Base-by-base conservation (phyloP, 2,888 invertebrate species). In the Dermolepida albohirtum region DNA sequence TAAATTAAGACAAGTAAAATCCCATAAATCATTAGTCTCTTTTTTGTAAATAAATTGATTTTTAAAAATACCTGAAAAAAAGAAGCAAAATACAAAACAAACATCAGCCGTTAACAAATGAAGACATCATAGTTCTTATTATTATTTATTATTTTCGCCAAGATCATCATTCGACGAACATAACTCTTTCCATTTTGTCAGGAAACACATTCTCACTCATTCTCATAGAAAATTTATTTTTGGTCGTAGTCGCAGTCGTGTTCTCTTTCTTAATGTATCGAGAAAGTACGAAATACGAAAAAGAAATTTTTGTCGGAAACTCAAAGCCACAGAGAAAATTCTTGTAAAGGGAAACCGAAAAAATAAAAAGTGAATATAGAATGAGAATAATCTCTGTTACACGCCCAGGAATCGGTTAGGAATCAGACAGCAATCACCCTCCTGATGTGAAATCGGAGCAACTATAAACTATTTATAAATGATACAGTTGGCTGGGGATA, bases 381-480 rank as follows among this genome's bases (percentile, higher is more conserved):
- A 59, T 27, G 6, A 10, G 34, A 34, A 34, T 34, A 44, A 17
- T 41, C 41, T 41, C 16, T n/a, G 27, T 44, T 12, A 44, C 59
- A 55, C 55, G 54, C 40, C 40, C 54, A 54, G 40, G 40, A 54
- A 40, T 54, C 17, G 17, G 40, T 54, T 59, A 16, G 16, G 47
- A 6, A 34, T 34, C 34, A 34, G 34, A 34, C 34, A 34, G 34
- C 34, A 34, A 34, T 34, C 34, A 34, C 10, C 55, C 40, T 41
- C 59, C 59, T 44, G 11, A 44, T 47, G 44, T 59, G 59, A 59
- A 59, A 59, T 59, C 59, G 59, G 59, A 59, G 59, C 59, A 59
- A 59, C 59, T 59, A 59, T 59, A 44, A 59, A 51, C 71, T 73
- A 73, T 73, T 73, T 73, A 73, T 73, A 71, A 71, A 69, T 70